phyloP scores from a whole-genome alignment of 2,797 vertebrate genomes.

The Hydrocynus forskahlii region DNA sequence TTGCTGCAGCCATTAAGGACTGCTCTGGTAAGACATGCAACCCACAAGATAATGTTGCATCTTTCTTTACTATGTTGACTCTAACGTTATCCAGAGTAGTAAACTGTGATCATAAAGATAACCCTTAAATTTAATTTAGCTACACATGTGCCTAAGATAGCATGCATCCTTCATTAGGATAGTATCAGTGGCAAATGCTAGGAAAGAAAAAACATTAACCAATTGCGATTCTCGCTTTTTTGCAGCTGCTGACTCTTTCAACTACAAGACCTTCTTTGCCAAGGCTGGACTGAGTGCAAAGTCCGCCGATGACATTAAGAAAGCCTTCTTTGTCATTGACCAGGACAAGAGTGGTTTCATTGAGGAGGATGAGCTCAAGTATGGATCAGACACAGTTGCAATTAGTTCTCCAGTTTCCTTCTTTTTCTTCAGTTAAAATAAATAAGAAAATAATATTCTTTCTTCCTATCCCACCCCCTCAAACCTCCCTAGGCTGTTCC shows the following conservation, averaged over 20 bases:
- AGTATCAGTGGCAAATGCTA: background rate
- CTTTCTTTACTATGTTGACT: background rate
- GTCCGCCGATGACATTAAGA: conserved; percentile 65
- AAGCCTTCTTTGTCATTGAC: conserved; percentile 72
- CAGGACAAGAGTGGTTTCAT: conserved; percentile 73
- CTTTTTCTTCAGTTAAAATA: no score
- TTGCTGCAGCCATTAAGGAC: conserved; percentile 69
- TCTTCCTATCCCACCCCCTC: background rate
- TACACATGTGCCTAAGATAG: background rate
- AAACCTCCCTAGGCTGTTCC: conserved; percentile 65
- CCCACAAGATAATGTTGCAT: background rate
- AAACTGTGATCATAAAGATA: background rate
- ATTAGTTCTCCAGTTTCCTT: no score
- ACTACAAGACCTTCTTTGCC: conserved; percentile 74
- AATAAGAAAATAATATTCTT: background rate
- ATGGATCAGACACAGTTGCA: conserved; percentile 45
- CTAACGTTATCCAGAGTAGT: background rate
- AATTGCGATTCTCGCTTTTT: background rate
- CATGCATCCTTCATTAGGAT: background rate
- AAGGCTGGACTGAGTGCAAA: conserved; percentile 72
- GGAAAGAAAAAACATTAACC: background rate
- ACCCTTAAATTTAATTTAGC: background rate
- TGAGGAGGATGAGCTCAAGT: conserved; percentile 76
- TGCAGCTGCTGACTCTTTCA: conserved; percentile 73
- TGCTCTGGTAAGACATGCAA: conserved; percentile 70